These are phyloP conservation scores for Onychostoma macrolepis DNA, from an alignment of 2,113 vertebrate genomes.

Conservation along the genomic window DNA sequence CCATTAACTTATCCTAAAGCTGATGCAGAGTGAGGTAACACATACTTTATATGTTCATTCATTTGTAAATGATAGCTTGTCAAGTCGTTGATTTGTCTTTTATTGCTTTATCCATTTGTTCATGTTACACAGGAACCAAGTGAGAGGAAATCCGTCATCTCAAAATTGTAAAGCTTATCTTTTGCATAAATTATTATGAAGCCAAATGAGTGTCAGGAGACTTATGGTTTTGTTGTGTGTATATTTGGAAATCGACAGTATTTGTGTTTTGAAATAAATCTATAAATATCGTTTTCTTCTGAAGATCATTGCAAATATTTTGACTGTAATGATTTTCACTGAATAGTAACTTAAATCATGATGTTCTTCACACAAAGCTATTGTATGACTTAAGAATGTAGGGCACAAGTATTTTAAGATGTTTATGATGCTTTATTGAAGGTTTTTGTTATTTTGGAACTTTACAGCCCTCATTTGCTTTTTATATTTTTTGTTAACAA, in stretches of 20 bases:
- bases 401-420: neutral
- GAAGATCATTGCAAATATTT: neutral
- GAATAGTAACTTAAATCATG: neutral
- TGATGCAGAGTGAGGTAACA: neutral
- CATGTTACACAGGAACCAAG: neutral
- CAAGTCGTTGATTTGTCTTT: neutral
- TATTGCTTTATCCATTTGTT: neutral
- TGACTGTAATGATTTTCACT: neutral
- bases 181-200: conserved; percentile 70
- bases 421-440: neutral
- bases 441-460: neutral
- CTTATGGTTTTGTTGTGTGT: conserved; percentile 36
- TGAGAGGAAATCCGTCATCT: conserved; percentile 55
- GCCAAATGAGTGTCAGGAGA: conserved; percentile 66
- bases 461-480: neutral
- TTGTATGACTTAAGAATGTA: neutral
- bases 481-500: too few species aligned
- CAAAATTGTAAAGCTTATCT: conserved; percentile 62
- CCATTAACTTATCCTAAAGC: neutral
- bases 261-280: conserved; percentile 51
- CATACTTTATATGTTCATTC: neutral
- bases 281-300: conserved; percentile 32
- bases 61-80: conserved; percentile 1
- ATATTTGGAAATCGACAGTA: conserved; percentile 46
- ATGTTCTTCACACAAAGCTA: neutral